phyloP scores from a whole-genome alignment of 2,113 vertebrate species.

The Eidolon helvum region DNA sequence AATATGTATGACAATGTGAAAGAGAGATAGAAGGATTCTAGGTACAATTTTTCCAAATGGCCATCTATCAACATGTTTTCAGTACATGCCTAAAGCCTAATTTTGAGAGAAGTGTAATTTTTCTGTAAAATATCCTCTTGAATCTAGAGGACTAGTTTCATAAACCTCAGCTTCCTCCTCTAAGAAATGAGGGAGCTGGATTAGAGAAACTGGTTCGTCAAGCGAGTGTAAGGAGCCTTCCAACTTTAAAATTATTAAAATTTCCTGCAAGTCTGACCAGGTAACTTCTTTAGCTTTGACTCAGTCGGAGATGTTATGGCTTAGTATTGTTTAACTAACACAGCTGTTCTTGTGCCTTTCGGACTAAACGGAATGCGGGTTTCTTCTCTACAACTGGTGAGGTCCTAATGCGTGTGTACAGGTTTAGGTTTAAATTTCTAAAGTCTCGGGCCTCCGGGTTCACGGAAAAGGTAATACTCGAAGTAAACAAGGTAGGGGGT shows the following conservation, averaged over 20 bases:
- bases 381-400: background rate
- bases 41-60: background rate
- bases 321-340: background rate
- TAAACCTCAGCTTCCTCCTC: background rate
- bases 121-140: background rate
- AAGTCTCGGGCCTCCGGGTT: background rate
- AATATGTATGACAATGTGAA: background rate
- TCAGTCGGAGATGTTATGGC: background rate
- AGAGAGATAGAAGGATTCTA: background rate
- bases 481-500: background rate
- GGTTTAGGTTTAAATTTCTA: conserved; percentile 7
- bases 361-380: background rate
- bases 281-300: background rate
- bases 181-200: background rate
- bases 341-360: background rate
- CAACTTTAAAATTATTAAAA: background rate
- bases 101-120: background rate
- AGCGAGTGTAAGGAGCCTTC: background rate
- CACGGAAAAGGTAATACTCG: background rate
- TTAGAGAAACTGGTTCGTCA: background rate
- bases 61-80: background rate
- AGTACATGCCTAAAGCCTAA: background rate
- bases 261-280: background rate
- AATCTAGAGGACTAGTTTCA: background rate
- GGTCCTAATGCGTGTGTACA: background rate